phyloP scores from a whole-genome alignment of 2,888 invertebrate genomes.

The Ctena decussata region DNA sequence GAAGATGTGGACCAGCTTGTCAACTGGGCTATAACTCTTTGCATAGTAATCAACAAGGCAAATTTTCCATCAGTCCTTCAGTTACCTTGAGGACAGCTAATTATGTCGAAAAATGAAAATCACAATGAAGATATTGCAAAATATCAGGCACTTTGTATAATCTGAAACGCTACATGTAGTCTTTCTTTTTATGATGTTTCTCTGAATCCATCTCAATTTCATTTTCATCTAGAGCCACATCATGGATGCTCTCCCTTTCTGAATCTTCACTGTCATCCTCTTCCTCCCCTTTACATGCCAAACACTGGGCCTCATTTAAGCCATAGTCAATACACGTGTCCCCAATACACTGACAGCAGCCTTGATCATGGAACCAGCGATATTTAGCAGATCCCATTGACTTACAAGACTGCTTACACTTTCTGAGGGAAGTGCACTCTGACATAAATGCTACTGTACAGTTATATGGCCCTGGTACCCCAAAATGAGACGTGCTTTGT shows the following conservation, averaged over 20 bases:
- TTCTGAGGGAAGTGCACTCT: slow-evolving; percentile 95
- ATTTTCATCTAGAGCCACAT: background rate
- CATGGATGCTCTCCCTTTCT: background rate
- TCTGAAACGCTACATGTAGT: background rate
- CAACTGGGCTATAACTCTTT: no score
- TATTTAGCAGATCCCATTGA: slow-evolving; percentile 94
- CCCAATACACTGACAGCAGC: slow-evolving; percentile 97
- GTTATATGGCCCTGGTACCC: slow-evolving; percentile 88
- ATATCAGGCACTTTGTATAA: no score
- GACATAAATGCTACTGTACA: slow-evolving; percentile 97
- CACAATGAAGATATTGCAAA: no score
- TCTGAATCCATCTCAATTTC: background rate
- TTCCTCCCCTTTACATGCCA: slow-evolving; percentile 43
- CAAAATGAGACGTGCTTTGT: slow-evolving; percentile 14
- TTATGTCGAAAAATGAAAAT: no score
- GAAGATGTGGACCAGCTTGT: no score
- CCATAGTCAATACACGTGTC: slow-evolving; percentile 96
- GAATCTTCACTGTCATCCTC: slow-evolving; percentile 23
- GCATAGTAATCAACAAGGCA: no score
- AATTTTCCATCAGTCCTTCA: no score
- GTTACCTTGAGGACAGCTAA: no score
- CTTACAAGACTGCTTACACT: slow-evolving; percentile 93
- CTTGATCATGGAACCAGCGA: slow-evolving; percentile 96
- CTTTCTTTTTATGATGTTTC: background rate
- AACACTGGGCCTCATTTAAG: slow-evolving; percentile 80